Conservation (phyloP, 2,888 invertebrate species). For the Odontomyia ornata region DNA sequence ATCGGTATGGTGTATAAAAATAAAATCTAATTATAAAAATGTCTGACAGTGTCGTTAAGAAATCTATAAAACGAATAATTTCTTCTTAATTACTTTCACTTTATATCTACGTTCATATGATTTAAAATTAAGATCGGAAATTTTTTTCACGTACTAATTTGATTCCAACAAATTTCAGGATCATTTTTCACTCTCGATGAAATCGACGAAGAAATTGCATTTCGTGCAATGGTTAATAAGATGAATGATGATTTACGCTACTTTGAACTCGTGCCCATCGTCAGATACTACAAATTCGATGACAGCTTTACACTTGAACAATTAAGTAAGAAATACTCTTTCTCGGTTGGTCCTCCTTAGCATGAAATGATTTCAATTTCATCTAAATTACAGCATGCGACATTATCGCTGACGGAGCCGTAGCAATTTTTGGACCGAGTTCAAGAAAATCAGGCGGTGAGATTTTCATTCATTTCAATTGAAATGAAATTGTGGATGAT, state of each 20-base stretch:
- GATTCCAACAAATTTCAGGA: slow-evolving; percentile 53
- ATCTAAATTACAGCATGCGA: slow-evolving; percentile 69
- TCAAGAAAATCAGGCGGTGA: slow-evolving; percentile 59
- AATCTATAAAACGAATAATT: background rate
- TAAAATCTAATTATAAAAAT: background rate
- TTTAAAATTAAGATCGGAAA: too few species aligned
- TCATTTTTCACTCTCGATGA: slow-evolving; percentile 67
- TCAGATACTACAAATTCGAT: slow-evolving; percentile 26
- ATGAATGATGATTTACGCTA: slow-evolving; percentile 58
- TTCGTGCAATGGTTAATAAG: slow-evolving; percentile 67
- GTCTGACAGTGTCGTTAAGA: too few species aligned
- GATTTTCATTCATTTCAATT: background rate
- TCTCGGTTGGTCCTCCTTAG: background rate
- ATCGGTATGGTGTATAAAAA: slow-evolving; percentile 4
- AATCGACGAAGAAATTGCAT: slow-evolving; percentile 69
- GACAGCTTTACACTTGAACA: slow-evolving; percentile 34
- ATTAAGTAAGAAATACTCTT: slow-evolving; percentile 11
- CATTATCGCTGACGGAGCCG: slow-evolving; percentile 71
- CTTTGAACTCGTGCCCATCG: slow-evolving; percentile 27
- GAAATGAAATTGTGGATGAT: background rate
- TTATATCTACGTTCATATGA: too few species aligned
- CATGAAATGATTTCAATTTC: too few species aligned
- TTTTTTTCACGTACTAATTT: background rate
- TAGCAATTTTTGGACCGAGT: slow-evolving; percentile 77
- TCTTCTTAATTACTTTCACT: too few species aligned